Percentiles rank a stretch among this genome's conserved stretches.
Conservation (phyloP, 1,140 invertebrate species). For the Pogonomyrmex californicus region DNA sequence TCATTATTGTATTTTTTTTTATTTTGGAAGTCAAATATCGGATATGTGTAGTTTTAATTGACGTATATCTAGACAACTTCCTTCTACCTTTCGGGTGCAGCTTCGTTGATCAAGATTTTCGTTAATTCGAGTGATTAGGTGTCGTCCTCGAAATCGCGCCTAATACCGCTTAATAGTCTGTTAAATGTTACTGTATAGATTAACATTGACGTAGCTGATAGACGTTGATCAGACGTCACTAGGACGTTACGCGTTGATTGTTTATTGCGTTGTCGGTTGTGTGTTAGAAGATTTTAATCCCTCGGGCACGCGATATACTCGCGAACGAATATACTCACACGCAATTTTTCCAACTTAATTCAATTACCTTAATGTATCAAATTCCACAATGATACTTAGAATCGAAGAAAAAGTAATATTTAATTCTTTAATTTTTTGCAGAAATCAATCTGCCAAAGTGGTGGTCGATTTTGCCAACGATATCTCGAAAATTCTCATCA, state of each 20-base stretch:
- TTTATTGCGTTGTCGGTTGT: slow-evolving; percentile 60
- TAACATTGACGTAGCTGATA: slow-evolving; percentile 51
- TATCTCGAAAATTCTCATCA: not conserved
- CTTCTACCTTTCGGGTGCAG: slow-evolving; percentile 5
- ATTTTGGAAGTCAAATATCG: not conserved
- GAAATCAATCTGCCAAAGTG: not conserved
- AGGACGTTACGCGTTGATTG: slow-evolving; percentile 55
- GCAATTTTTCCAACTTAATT: not conserved
- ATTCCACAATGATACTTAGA: not conserved
- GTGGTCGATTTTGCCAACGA: not conserved
- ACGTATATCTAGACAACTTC: not conserved
- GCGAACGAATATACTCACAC: not conserved
- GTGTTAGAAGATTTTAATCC: slow-evolving; percentile 44
- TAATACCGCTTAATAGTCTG: slow-evolving; percentile 62
- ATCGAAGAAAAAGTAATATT: not conserved
- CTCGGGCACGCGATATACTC: slow-evolving; percentile 24
- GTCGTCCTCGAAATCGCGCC: slow-evolving; percentile 57
- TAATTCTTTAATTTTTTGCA: not conserved
- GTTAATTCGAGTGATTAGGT: slow-evolving; percentile 61
- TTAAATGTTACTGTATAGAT: slow-evolving; percentile 63
- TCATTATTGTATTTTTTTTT: not conserved
- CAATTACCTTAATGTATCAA: not conserved
- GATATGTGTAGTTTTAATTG: not conserved
- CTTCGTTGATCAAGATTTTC: slow-evolving; percentile 56
- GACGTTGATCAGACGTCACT: slow-evolving; percentile 50